A percentile compares a stretch with the other conserved stretches of the same genome.
phyloP scores from a whole-genome alignment of 2,888 invertebrate genomes.

The Pteria penguin region DNA sequence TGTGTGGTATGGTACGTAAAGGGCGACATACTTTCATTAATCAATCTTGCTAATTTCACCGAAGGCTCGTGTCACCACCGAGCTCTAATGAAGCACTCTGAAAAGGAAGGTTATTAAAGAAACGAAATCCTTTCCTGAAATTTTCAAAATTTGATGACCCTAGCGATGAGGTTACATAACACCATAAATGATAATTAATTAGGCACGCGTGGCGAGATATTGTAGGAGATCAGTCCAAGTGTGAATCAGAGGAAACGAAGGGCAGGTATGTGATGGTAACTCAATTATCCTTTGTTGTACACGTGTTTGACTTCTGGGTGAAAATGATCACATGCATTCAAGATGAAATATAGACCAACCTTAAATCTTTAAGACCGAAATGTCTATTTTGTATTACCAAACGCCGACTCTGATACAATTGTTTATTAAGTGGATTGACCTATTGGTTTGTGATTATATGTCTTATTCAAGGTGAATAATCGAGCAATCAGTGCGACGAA shows the following conservation, averaged over 20 bases:
- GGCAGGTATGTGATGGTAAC: neutral
- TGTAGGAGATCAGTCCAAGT: neutral
- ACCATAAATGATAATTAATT: neutral
- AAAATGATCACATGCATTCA: neutral
- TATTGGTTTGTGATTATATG: too few species aligned
- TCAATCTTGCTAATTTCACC: neutral
- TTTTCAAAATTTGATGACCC: neutral
- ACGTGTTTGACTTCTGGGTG: neutral
- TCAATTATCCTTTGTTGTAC: neutral
- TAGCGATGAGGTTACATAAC: neutral
- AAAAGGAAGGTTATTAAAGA: slow-evolving; percentile 17
- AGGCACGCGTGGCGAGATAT: neutral
- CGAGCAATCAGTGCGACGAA: too few species aligned
- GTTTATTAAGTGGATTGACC: too few species aligned
- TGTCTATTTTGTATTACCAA: too few species aligned
- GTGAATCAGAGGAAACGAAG: neutral
- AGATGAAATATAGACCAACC: too few species aligned
- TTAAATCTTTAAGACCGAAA: too few species aligned
- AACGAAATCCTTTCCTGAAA: slow-evolving; percentile 5
- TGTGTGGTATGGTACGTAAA: neutral
- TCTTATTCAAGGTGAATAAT: too few species aligned
- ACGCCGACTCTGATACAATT: too few species aligned
- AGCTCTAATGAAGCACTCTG: neutral
- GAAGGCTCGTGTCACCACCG: neutral
- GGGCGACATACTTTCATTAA: neutral